Evolutionary conservation across 2,797 vertebrate genomes (phyloP).

Genomic region (Pseudochromis fuscus): DNA sequence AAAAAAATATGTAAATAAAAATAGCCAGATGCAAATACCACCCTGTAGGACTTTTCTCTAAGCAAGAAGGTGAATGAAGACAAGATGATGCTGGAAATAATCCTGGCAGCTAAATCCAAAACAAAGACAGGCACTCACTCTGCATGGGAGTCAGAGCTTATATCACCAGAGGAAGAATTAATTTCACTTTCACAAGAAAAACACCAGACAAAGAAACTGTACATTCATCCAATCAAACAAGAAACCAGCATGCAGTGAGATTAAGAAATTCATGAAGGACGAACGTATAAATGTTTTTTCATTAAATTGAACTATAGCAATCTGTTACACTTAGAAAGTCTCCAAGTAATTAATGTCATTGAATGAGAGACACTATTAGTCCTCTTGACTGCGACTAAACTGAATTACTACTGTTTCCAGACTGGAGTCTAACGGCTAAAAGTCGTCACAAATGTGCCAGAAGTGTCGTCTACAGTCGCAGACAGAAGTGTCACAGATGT

Average conservation of each 20-base stretch:
- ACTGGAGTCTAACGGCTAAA: background rate
- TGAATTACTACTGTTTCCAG: background rate
- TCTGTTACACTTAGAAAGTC: too few relatives aligned
- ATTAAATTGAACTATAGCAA: too few relatives aligned
- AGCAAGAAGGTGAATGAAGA: conserved; percentile 8
- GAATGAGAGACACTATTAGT: too few relatives aligned
- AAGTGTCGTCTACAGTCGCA: background rate
- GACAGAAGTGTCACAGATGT: background rate
- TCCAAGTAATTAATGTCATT: too few relatives aligned
- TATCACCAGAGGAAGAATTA: conserved; percentile 32
- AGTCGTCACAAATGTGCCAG: background rate
- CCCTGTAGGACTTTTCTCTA: conserved; percentile 2
- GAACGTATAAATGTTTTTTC: background rate
- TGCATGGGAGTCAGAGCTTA: conserved; percentile 4
- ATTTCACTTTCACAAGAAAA: conserved; percentile 24
- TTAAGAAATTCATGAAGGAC: background rate
- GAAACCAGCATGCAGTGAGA: conserved; percentile 1
- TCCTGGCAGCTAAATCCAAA: conserved; percentile 10
- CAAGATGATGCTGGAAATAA: conserved; percentile 12
- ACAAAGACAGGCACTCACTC: conserved; percentile 22
- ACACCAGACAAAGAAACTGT: conserved; percentile 26
- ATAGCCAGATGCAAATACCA: conserved; percentile 7
- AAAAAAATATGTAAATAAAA: background rate
- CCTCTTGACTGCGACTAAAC: too few relatives aligned
- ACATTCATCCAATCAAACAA: conserved; percentile 21